These are phyloP conservation scores for Phasianus colchicus DNA, from an alignment of 2,113 vertebrate species.

Conservation along the genomic window DNA sequence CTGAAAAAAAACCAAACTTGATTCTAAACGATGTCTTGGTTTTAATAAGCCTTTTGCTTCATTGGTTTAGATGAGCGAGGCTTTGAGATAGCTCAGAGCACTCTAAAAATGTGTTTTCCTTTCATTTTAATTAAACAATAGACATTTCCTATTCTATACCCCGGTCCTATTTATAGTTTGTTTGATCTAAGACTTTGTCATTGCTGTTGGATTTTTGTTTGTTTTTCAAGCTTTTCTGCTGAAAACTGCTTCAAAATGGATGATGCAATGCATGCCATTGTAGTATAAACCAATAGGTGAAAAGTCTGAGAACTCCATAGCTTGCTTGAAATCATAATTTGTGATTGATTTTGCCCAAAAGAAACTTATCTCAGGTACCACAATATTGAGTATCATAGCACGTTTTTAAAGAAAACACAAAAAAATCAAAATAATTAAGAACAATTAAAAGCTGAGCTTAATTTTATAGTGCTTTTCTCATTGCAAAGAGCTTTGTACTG, in stretches of 20 bases:
- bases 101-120: neutral
- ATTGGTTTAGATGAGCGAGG: neutral
- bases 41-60: constrained; percentile 37
- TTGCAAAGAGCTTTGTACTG: neutral
- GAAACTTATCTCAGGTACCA: neutral
- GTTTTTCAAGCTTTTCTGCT: neutral
- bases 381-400: accelerated
- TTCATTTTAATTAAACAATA: constrained; percentile 60
- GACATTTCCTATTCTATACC: neutral
- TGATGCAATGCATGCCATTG: neutral
- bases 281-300: neutral
- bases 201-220: neutral
- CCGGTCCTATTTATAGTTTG: neutral
- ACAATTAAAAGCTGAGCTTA: accelerated
- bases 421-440: neutral
- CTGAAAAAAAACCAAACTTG: neutral
- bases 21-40: neutral
- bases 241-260: neutral
- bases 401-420: neutral
- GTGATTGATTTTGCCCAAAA: neutral
- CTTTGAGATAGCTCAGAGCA: constrained; percentile 28
- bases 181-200: constrained; percentile 13
- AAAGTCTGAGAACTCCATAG: neutral
- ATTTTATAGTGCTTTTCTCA: neutral
- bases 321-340: neutral